Base-by-base conservation (phyloP, 2,888 invertebrate genomes). In the Diarsia rubi region DNA sequence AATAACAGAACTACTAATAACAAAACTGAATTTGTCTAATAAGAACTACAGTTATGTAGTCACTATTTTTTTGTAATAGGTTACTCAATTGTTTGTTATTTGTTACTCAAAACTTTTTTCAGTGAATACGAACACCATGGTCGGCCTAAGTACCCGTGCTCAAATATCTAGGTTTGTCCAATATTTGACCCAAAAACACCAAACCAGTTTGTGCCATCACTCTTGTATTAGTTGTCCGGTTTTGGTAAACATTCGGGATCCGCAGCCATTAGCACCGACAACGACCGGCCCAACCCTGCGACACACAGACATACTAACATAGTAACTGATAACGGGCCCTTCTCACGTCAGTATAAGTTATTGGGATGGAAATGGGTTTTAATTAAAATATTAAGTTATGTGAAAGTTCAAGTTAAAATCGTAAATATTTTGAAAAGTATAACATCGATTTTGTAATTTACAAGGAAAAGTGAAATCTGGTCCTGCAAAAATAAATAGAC, bases 291-390 rank as follows among this genome's bases (percentile, higher is more conserved):
- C 59, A 86, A 86, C 91, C 90, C 88, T 91, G 85, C 91, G 91
- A 89, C 92, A 92, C 76, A 92, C 76, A 75, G 68, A 75, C 77
- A 78, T 37, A 75, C 91, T 85, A 86, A 88, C 85, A 73, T 77
- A 76, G 83, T 72, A 70, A 72, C 73, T 83, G 65, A 73, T 88
- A 89, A 88, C 86, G 87, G 89, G 73, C 81, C 80, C 83, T 81
- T 67, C 49, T 12, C 9, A 57, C 16, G 73, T 73, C 60, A 71
- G 62, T 71, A 66, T 60, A 42, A 62, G 19, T 69, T 69, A 73
- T 75, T 64, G n/a, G 66, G 54, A 44, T 47, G 37, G n/a, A 37
- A 70, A 80, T 21, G 14, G 37, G 6, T 47, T 79, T 45, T 2
- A 44, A 71, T 54, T 47, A 6, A 31, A 71, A 78, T 62, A 69